phyloP scores from a whole-genome alignment of 2,113 vertebrate species.

The Cyprinodon tularosa region DNA sequence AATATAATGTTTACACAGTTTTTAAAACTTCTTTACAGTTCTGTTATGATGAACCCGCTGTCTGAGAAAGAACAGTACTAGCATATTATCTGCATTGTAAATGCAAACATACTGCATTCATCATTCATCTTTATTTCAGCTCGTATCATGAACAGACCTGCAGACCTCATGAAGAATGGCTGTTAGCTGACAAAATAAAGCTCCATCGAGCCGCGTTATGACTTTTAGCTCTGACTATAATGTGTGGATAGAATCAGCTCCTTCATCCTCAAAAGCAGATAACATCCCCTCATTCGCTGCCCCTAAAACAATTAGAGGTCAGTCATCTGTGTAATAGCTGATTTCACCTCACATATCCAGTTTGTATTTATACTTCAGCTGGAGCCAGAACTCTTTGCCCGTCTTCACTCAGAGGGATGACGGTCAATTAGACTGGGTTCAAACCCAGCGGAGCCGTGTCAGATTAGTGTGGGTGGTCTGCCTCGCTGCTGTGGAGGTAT shows the following conservation, averaged over 20 bases:
- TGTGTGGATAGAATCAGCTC: no score
- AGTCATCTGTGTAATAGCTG: no score
- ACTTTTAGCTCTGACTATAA: not conserved
- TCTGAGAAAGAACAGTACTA: constrained; percentile 55
- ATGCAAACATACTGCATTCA: constrained; percentile 40
- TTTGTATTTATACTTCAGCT: constrained; percentile 1
- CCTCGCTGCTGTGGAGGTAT: constrained; percentile 46
- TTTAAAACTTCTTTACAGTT: constrained; percentile 69
- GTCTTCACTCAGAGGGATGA: constrained; percentile 22
- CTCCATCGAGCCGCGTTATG: not conserved
- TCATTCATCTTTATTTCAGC: constrained; percentile 23
- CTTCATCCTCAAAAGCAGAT: no score
- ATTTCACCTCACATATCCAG: not conserved
- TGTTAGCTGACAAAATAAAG: constrained; percentile 1
- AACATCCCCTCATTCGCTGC: no score
- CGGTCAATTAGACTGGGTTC: constrained; percentile 34
- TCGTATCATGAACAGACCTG: constrained; percentile 8
- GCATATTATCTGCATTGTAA: constrained; percentile 29
- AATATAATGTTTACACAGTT: constrained; percentile 70
- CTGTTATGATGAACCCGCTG: constrained; percentile 58
- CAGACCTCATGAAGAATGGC: constrained; percentile 11
- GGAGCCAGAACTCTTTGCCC: no score
- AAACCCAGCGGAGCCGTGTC: constrained; percentile 49
- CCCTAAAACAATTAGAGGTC: no score
- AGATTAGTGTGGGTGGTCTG: constrained; percentile 65